Conservation (phyloP, 2,113 vertebrate genomes). For the Daboia siamensis region DNA sequence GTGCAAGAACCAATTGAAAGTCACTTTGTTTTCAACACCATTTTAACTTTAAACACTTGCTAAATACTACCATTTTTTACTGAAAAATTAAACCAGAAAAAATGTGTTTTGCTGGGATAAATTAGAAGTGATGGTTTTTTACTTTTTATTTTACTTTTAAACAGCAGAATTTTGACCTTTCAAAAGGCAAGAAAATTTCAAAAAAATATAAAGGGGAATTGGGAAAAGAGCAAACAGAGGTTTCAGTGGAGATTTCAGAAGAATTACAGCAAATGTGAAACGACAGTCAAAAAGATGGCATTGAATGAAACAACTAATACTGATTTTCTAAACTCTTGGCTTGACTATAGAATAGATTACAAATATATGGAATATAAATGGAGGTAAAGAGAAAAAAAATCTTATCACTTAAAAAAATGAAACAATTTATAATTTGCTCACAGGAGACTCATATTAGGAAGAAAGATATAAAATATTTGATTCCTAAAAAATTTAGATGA, state of each 20-base stretch:
- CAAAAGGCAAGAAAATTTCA: background rate
- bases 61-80: too few species aligned
- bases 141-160: too few species aligned
- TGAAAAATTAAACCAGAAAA: too few species aligned
- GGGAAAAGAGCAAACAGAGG: background rate
- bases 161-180: too few species aligned
- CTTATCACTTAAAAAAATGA: background rate
- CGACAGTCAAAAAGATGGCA: background rate
- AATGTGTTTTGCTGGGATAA: too few species aligned
- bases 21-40: background rate
- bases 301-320: background rate
- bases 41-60: background rate
- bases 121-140: too few species aligned
- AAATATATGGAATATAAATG: background rate
- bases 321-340: background rate
- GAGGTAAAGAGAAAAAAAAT: background rate
- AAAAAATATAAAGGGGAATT: background rate
- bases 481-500: background rate
- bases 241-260: background rate
- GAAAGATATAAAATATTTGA: background rate
- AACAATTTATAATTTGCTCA: background rate
- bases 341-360: background rate
- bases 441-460: background rate
- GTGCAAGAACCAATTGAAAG: background rate
- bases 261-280: background rate